A percentile compares a stretch with the other conserved stretches of the same genome.
phyloP scores from a whole-genome alignment of 2,113 vertebrate genomes.

The Tupaia tana region DNA sequence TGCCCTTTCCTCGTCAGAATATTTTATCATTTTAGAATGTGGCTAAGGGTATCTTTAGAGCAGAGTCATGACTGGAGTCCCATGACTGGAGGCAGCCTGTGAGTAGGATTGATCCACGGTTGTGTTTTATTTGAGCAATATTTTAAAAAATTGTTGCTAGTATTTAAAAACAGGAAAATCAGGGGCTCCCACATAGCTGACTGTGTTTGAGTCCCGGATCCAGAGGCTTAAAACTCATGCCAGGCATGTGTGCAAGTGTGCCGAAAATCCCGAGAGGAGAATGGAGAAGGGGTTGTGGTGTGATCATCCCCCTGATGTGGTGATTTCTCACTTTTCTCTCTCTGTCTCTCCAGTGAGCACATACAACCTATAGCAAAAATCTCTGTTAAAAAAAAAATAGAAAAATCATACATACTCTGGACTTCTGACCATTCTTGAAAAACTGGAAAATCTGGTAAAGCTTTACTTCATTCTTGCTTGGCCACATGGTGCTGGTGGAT shows the following conservation, averaged over 20 bases:
- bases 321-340: too few species aligned
- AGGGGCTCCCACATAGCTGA: too few species aligned
- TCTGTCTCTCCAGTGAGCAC: too few species aligned
- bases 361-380: too few species aligned
- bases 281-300: too few species aligned
- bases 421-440: background rate
- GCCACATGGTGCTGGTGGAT: background rate
- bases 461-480: background rate
- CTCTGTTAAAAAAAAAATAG: background rate
- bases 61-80: background rate
- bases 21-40: background rate
- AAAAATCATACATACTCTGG: background rate
- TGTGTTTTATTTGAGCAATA: background rate
- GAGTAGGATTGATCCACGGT: background rate
- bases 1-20: background rate
- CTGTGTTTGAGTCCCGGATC: too few species aligned
- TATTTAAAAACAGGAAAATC: slow-evolving; percentile 30
- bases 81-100: background rate
- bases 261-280: too few species aligned
- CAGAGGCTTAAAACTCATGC: too few species aligned
- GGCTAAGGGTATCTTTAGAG: background rate
- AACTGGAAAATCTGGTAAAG: background rate
- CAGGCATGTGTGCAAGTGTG: too few species aligned
- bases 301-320: too few species aligned
- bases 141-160: background rate